Percentiles rank a stretch among this genome's conserved stretches.
Conservation (phyloP, 2,113 vertebrate genomes). For the Todiramphus saurophagus region DNA sequence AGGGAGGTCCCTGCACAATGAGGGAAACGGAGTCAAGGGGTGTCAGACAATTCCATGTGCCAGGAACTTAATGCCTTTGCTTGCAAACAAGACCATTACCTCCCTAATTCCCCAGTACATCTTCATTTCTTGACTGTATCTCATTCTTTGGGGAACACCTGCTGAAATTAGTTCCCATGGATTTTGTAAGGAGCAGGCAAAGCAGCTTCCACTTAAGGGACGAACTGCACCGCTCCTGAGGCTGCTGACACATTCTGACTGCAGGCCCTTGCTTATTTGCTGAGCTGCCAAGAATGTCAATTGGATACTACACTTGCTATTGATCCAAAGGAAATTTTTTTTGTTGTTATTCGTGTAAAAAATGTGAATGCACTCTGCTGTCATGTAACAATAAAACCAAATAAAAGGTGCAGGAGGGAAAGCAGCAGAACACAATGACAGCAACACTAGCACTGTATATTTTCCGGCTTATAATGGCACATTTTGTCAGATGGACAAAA, state of each 20-base stretch:
- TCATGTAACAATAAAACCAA: conserved; percentile 18
- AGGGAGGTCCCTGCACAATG: fast-evolving
- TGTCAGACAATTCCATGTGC: background rate
- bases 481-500: background rate
- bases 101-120: background rate
- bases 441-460: background rate
- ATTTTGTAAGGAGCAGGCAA: background rate
- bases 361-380: conserved; percentile 27
- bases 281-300: conserved; percentile 58
- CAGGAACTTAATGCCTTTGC: too few relatives aligned
- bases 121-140: background rate
- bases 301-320: conserved; percentile 35
- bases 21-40: fast-evolving
- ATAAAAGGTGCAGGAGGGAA: background rate
- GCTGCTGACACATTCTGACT: background rate
- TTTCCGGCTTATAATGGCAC: background rate
- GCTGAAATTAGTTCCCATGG: background rate
- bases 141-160: background rate
- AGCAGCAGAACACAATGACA: background rate
- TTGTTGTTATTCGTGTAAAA: conserved; percentile 3
- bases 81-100: background rate
- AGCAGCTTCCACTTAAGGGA: background rate
- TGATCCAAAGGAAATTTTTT: conserved; percentile 50
- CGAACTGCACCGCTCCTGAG: fast-evolving
- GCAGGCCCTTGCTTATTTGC: conserved; percentile 1